Base-by-base conservation (phyloP, 2,888 invertebrate genomes). In the Teleogryllus oceanicus region DNA sequence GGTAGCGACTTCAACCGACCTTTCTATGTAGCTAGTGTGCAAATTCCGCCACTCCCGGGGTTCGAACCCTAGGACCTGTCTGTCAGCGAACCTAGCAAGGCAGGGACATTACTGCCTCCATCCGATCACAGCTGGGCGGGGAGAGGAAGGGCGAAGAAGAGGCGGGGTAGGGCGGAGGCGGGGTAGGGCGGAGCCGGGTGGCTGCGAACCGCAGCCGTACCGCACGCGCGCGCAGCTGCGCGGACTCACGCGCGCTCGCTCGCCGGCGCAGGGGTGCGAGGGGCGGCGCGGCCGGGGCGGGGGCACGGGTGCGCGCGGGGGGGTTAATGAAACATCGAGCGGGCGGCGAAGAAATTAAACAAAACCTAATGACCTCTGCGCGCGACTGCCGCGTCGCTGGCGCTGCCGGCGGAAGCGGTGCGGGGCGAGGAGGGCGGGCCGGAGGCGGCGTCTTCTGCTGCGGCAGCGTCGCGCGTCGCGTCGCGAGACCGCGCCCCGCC, bases 281-380 rank as follows among this genome's bases (percentile, higher is more conserved):
- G 4, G 16, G 8, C 8, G n/a, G 62, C 62, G 62, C 13, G 62
- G 62, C 3, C 18, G 37, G n/a, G 16, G 62, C 62, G 62, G 51
- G 13, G 51, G 18, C 51, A 18, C 13, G 62, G 1, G 62, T 12
- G 62, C n/a, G 62, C 13, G 62, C 62, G 62, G 16, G 62, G 62
- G 62, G 62, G 62, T 11, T 62, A 62, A 62, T 62, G 62, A 62
- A 62, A 62, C 62, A 62, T 62, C 16, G 62, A n/a, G 62, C 62
- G 62, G 62, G 62, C 62, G 62, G 62, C 62, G 62, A 62, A 62
- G 62, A 62, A 62, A 62, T 62, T 62, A 62, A 62, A 62, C 62
- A 62, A 62, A 62, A 62, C 62, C 16, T 16, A 62, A 62, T 62
- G 62, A 62, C 62, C 62, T 62, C 62, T 13, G 62, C n/a, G 62